Evolutionary conservation across 2,888 invertebrate species (phyloP).

Genomic region (Dorcus hopei): DNA sequence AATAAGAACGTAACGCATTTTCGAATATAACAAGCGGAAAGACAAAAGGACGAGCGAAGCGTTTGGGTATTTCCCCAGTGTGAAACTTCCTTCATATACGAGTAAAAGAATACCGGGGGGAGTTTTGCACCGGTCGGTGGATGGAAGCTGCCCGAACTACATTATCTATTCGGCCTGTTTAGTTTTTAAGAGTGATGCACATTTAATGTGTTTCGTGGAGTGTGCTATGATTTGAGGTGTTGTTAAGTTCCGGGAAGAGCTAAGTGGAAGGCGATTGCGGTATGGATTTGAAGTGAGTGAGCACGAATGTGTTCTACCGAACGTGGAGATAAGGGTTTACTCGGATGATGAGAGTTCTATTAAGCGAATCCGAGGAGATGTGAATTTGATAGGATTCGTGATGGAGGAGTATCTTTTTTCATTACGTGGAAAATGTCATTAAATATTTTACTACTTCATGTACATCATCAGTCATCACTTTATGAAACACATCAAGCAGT

Average conservation of each 20-base stretch:
- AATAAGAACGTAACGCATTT: neutral
- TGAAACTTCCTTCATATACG: constrained; percentile 31
- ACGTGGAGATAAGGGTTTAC: too few relatives aligned
- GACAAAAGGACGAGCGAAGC: constrained; percentile 13
- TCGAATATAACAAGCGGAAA: neutral
- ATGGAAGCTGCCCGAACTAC: constrained; percentile 36
- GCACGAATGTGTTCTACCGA: neutral
- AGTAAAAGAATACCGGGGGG: constrained; percentile 26
- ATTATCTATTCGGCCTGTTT: constrained; percentile 46
- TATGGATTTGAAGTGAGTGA: neutral
- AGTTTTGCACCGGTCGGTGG: constrained; percentile 39
- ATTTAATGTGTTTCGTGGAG: constrained; percentile 42
- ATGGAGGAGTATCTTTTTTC: too few relatives aligned
- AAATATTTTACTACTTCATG: too few relatives aligned
- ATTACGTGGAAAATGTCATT: too few relatives aligned
- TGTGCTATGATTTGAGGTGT: constrained; percentile 30
- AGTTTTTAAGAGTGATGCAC: constrained; percentile 45
- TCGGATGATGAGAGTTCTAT: too few relatives aligned
- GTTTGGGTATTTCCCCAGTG: constrained; percentile 33
- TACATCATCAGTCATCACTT: too few relatives aligned
- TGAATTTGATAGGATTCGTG: too few relatives aligned
- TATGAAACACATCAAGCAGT: too few relatives aligned
- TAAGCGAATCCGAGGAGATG: too few relatives aligned
- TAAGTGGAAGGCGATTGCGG: constrained; percentile 27
- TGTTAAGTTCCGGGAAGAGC: constrained; percentile 24